Evolutionary conservation across 2,797 vertebrate genomes (phyloP).

Genomic region (Diplodus puntazzo): DNA sequence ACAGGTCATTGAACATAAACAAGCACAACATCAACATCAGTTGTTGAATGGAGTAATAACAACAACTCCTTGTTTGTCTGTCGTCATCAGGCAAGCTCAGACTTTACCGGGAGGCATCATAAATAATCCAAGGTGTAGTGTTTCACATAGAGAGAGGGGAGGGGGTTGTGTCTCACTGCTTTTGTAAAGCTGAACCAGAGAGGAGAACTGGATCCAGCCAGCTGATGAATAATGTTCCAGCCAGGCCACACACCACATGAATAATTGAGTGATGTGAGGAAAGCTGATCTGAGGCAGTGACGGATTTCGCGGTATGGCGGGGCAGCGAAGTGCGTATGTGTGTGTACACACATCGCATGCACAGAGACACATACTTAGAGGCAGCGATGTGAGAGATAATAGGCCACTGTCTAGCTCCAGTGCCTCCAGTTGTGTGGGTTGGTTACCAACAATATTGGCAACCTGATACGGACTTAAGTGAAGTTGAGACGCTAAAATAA

Average conservation of each 20-base stretch:
- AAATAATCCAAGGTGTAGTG: conserved; percentile 74
- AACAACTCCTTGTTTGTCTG: conserved; percentile 43
- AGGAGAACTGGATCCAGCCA: conserved; percentile 80
- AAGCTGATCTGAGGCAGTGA: conserved; percentile 78
- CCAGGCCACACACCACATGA: conserved; percentile 78
- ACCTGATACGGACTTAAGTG: conserved; percentile 27
- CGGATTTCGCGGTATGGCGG: conserved; percentile 44
- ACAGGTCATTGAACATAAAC: conserved; percentile 14
- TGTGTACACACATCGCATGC: conserved; percentile 17
- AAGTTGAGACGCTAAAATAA: no score
- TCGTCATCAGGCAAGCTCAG: conserved; percentile 47
- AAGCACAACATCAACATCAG: conserved; percentile 23
- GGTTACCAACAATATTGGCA: conserved; percentile 41
- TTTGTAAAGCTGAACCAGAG: conserved; percentile 70
- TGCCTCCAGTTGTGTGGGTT: conserved; percentile 36
- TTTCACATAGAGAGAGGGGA: conserved; percentile 62
- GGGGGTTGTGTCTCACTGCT: conserved; percentile 53
- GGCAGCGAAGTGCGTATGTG: conserved; percentile 18
- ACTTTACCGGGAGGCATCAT: conserved; percentile 56
- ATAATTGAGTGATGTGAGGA: conserved; percentile 82
- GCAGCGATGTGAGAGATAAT: conserved; percentile 52
- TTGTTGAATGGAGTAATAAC: conserved; percentile 16
- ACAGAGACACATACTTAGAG: conserved; percentile 19
- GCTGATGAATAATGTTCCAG: conserved; percentile 84
- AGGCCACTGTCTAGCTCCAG: conserved; percentile 18